Conservation (phyloP, 2,888 invertebrate genomes). For the Philopedon plagiatum region DNA sequence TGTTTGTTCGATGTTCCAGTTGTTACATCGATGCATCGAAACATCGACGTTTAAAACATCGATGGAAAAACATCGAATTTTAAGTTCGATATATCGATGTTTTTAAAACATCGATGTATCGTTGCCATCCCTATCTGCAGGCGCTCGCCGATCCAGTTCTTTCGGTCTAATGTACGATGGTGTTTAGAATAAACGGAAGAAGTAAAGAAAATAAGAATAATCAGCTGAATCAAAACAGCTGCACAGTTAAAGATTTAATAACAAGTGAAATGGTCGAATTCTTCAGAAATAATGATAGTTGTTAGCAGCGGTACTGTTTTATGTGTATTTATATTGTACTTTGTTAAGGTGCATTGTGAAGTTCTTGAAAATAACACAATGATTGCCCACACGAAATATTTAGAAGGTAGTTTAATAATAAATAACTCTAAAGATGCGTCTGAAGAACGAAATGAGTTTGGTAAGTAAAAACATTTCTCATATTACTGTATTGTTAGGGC, state of each 20-base stretch:
- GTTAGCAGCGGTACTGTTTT: neutral
- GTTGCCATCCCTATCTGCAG: neutral
- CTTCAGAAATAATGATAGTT: neutral
- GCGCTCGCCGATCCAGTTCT: conserved; percentile 1
- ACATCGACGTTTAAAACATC: too few species aligned
- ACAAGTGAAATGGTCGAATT: neutral
- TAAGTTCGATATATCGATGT: too few species aligned
- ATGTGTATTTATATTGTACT: neutral
- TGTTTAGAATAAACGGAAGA: neutral
- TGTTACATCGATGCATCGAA: too few species aligned
- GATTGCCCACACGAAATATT: neutral
- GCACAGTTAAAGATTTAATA: neutral
- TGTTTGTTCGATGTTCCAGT: too few species aligned
- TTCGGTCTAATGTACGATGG: neutral
- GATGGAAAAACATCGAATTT: too few species aligned
- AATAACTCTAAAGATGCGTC: neutral
- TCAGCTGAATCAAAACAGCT: neutral
- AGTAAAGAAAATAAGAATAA: neutral
- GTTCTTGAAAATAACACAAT: neutral
- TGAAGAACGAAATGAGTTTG: neutral
- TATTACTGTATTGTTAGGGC: too few species aligned
- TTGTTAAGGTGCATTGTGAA: neutral
- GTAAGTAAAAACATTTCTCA: neutral
- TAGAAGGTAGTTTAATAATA: neutral
- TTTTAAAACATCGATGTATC: too few species aligned